phyloP scores from a whole-genome alignment of 2,888 invertebrate genomes.

The Timema podura region DNA sequence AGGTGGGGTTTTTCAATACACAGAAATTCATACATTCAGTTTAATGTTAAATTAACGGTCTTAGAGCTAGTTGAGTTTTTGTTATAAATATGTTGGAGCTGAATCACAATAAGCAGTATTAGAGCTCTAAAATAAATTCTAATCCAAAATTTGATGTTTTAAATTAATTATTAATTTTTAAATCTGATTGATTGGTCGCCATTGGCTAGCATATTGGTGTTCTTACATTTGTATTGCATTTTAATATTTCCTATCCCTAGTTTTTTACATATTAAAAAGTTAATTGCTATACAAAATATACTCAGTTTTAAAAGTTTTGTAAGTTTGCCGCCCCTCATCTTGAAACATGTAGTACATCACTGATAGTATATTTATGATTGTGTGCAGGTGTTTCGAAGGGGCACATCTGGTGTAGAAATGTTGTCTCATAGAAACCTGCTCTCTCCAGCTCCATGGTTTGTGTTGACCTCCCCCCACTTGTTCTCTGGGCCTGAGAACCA shows the following conservation, averaged over 20 bases:
- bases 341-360: neutral
- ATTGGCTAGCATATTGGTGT: too few relatives aligned
- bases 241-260: neutral
- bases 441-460: slow-evolving; percentile 64
- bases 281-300: neutral
- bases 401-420: slow-evolving; percentile 53
- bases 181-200: too few relatives aligned
- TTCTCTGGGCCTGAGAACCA: slow-evolving; percentile 45
- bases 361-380: slow-evolving; percentile 18
- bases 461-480: slow-evolving; percentile 59
- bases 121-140: too few relatives aligned
- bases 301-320: neutral
- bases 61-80: too few relatives aligned
- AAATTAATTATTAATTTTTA: too few relatives aligned
- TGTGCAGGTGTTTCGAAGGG: slow-evolving; percentile 52
- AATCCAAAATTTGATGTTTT: too few relatives aligned
- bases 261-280: neutral
- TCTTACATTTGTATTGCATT: too few relatives aligned
- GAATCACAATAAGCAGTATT: too few relatives aligned
- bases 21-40: too few relatives aligned
- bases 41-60: too few relatives aligned
- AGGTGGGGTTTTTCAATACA: too few relatives aligned
- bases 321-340: neutral
- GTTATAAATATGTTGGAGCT: too few relatives aligned
- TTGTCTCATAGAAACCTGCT: slow-evolving; percentile 48